Evolutionary conservation across 2,797 vertebrate genomes (phyloP).

Genomic region (Spinibarbus caldwelli): DNA sequence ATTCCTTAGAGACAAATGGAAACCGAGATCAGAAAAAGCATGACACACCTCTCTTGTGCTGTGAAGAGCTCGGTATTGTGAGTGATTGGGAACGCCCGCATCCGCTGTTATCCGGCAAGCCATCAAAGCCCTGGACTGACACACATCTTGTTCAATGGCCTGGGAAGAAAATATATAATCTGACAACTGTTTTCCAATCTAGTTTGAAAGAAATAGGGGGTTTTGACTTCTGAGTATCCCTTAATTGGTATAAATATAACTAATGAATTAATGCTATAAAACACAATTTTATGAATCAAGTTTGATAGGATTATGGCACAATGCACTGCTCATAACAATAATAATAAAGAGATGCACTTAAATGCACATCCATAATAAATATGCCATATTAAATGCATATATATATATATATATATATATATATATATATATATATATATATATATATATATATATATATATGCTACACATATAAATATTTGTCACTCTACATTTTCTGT

Average conservation of each 20-base stretch:
- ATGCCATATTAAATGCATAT: background rate
- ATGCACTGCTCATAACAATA: background rate
- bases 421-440: background rate
- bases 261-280: background rate
- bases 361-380: background rate
- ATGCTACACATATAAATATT: background rate
- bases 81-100: conserved; percentile 36
- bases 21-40: background rate
- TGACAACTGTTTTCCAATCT: background rate
- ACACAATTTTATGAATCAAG: too few relatives aligned
- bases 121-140: conserved; percentile 60
- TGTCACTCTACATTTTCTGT: background rate
- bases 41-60: conserved; percentile 78
- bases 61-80: conserved; percentile 76
- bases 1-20: background rate
- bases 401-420: too few relatives aligned
- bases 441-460: background rate
- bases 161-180: conserved; percentile 46
- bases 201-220: background rate
- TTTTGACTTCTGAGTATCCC: background rate
- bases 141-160: conserved; percentile 63
- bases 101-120: conserved; percentile 53
- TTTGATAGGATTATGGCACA: background rate
- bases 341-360: background rate
- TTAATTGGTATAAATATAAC: background rate